Percentiles rank a stretch among this genome's conserved stretches.
Conservation (phyloP, 2,113 vertebrate genomes). For the Rhynchomys soricoides region DNA sequence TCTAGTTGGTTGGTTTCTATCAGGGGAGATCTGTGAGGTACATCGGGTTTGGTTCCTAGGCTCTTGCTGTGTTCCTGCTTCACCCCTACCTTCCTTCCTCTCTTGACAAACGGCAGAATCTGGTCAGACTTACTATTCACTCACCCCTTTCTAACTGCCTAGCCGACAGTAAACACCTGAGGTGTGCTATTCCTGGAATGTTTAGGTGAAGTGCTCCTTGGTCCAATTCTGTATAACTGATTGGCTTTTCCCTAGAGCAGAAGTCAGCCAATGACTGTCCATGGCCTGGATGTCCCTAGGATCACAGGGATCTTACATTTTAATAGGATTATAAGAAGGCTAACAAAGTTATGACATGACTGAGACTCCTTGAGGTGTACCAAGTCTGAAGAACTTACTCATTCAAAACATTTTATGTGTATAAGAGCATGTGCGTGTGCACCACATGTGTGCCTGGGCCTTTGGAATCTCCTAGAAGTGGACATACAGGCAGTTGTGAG, state of each 20-base stretch:
- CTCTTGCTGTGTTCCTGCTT: neutral
- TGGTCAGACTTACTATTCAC: neutral
- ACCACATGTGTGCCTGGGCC: neutral
- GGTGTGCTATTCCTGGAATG: accelerated
- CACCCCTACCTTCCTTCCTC: neutral
- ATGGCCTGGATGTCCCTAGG: neutral
- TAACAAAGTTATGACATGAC: neutral
- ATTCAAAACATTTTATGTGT: neutral
- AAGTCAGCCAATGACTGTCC: neutral
- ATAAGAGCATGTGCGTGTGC: neutral
- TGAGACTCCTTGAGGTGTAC: neutral
- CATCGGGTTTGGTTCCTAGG: neutral
- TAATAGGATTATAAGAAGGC: neutral
- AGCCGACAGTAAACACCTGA: accelerated
- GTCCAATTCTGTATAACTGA: neutral
- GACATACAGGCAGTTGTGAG: neutral
- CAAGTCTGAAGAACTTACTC: neutral
- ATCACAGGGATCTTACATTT: neutral
- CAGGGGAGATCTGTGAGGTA: neutral
- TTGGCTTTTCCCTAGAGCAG: neutral
- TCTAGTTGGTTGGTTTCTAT: neutral
- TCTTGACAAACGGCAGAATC: neutral
- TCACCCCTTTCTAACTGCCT: neutral
- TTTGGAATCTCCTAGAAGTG: neutral
- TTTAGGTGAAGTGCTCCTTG: accelerated